Evolutionary conservation across 2,888 invertebrate genomes (phyloP).

Genomic region (Melangyna quadrimaculata): DNA sequence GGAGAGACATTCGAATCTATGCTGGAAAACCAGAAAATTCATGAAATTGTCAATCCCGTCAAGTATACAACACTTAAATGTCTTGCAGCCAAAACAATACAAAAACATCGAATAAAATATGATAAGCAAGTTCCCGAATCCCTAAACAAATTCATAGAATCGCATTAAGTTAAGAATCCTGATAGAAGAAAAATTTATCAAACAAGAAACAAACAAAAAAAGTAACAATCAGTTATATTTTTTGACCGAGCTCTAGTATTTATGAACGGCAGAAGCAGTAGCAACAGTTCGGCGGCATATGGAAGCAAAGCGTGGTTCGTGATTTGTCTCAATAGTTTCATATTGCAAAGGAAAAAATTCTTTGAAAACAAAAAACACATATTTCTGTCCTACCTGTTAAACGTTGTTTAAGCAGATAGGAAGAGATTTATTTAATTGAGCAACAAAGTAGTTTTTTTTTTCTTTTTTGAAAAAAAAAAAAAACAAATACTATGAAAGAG

Average conservation of each 20-base stretch:
- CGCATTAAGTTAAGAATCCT: slow-evolving; percentile 75
- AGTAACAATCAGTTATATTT: slow-evolving; percentile 20
- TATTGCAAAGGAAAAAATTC: slow-evolving; percentile 29
- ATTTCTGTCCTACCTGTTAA: slow-evolving; percentile 33
- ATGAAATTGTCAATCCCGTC: slow-evolving; percentile 88
- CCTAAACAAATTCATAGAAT: slow-evolving; percentile 81
- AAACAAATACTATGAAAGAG: not conserved
- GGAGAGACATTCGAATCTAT: slow-evolving; percentile 89
- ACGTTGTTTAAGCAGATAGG: slow-evolving; percentile 5
- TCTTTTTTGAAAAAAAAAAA: slow-evolving; percentile 10
- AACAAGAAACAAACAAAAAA: not conserved
- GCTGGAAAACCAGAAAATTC: slow-evolving; percentile 84
- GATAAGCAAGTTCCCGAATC: slow-evolving; percentile 83
- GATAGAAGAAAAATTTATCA: slow-evolving; percentile 13
- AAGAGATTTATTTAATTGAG: slow-evolving; percentile 54
- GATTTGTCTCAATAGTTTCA: slow-evolving; percentile 48
- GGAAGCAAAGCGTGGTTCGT: slow-evolving; percentile 39
- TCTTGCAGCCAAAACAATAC: slow-evolving; percentile 91
- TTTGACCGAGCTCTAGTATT: slow-evolving; percentile 33
- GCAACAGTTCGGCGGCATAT: slow-evolving; percentile 14
- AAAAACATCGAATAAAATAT: slow-evolving; percentile 86
- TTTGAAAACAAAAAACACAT: slow-evolving; percentile 17
- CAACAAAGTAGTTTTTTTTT: slow-evolving; percentile 43
- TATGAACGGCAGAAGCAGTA: slow-evolving; percentile 32
- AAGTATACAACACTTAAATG: slow-evolving; percentile 92